phyloP scores from a whole-genome alignment of 1,140 invertebrate species.

The Lasioglossum baleicum region DNA sequence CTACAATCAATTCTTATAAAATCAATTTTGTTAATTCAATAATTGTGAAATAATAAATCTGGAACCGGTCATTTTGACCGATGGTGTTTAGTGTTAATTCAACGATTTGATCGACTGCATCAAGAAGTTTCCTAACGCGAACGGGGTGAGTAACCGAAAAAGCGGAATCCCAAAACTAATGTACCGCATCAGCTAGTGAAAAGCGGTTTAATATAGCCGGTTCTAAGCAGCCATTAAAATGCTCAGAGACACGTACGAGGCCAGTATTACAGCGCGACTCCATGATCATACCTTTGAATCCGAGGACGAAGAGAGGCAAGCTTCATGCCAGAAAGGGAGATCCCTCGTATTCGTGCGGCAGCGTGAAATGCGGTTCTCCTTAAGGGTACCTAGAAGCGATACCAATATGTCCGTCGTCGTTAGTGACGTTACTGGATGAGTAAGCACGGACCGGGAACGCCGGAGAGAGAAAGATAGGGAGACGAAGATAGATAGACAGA shows the following conservation, averaged over 20 bases:
- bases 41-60: no score
- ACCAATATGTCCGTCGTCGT: constrained; percentile 66
- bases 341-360: constrained; percentile 40
- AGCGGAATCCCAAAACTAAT: neutral
- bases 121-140: no score
- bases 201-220: constrained; percentile 32
- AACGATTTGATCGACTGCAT: no score
- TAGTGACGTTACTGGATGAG: constrained; percentile 64
- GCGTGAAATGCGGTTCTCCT: constrained; percentile 49
- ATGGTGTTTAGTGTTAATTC: no score
- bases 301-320: neutral
- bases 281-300: constrained; percentile 40
- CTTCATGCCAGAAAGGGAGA: constrained; percentile 36
- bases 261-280: constrained; percentile 15
- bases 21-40: no score
- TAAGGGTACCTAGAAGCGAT: constrained; percentile 50
- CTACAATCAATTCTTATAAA: no score
- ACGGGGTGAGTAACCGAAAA: neutral
- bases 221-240: constrained; percentile 40
- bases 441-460: constrained; percentile 43
- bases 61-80: no score
- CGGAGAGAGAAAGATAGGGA: neutral
- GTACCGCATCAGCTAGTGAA: neutral
- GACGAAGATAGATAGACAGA: neutral
- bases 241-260: constrained; percentile 18